Conservation (phyloP, 1,140 invertebrate species). For the Littorina saxatilis region DNA sequence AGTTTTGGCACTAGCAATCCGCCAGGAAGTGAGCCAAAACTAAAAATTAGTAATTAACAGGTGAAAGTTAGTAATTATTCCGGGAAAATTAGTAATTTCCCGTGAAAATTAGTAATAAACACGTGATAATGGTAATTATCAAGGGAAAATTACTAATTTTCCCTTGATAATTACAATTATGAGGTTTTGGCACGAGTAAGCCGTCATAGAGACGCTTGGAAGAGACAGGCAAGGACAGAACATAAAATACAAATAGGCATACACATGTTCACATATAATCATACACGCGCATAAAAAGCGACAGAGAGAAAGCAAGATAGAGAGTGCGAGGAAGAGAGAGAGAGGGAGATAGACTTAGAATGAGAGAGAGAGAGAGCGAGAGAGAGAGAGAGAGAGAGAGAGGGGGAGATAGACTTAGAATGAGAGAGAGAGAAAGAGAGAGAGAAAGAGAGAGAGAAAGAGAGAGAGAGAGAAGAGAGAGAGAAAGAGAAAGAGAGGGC, state of each 20-base stretch:
- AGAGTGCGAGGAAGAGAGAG: neutral
- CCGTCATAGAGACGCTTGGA: too few relatives aligned
- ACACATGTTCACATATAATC: neutral
- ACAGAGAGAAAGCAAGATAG: neutral
- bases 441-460: neutral
- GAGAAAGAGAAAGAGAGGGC: constrained; percentile 17
- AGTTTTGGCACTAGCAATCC: too few relatives aligned
- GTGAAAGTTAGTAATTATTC: too few relatives aligned
- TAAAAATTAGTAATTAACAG: too few relatives aligned
- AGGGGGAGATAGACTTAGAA: neutral
- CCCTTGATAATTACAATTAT: too few relatives aligned
- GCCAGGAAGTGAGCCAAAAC: too few relatives aligned
- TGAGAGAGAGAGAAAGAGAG: neutral
- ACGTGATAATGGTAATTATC: too few relatives aligned
- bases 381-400: neutral
- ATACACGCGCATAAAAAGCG: neutral
- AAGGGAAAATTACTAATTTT: too few relatives aligned
- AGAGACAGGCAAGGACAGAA: neutral
- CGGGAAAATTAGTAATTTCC: too few relatives aligned
- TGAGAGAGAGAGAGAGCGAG: neutral
- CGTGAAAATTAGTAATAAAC: too few relatives aligned
- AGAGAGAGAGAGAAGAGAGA: neutral
- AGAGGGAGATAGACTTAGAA: neutral
- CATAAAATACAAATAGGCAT: neutral
- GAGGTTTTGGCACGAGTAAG: too few relatives aligned